Evolutionary conservation across 2,888 invertebrate genomes (phyloP).

Genomic region (Aphidoletes aphidimyza): DNA sequence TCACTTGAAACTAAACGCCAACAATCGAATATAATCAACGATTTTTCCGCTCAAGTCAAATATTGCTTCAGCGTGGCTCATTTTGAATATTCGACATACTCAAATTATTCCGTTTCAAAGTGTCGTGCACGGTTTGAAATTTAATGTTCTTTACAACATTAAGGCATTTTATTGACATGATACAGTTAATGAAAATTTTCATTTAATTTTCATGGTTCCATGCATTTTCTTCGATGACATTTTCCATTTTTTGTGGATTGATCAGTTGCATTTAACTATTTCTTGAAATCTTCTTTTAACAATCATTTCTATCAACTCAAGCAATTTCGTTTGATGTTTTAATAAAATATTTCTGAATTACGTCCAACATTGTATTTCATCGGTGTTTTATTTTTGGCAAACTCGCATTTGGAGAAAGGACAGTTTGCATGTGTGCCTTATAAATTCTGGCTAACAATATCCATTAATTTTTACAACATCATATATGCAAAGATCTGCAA

Average conservation of each 20-base stretch:
- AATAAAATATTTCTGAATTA: not conserved
- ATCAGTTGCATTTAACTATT: no score
- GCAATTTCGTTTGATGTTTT: not conserved
- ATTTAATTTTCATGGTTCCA: not conserved
- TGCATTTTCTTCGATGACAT: not conserved
- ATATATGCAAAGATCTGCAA: not conserved
- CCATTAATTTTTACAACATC: not conserved
- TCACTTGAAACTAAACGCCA: slow-evolving; percentile 14
- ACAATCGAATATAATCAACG: not conserved
- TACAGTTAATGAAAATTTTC: not conserved
- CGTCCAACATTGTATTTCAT: not conserved
- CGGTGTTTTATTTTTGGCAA: not conserved
- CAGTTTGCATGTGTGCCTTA: not conserved
- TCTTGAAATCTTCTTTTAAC: no score
- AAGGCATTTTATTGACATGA: not conserved
- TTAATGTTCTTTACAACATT: not conserved
- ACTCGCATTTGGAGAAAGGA: not conserved
- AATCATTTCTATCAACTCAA: not conserved
- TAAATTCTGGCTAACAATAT: not conserved
- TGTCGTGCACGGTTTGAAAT: not conserved
- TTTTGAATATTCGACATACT: not conserved
- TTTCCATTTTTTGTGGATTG: no score
- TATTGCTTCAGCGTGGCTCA: not conserved
- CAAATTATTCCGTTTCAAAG: not conserved
- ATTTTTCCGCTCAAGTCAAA: not conserved